Conservation (phyloP, 1,140 invertebrate species). For the Plutomurus gul region DNA sequence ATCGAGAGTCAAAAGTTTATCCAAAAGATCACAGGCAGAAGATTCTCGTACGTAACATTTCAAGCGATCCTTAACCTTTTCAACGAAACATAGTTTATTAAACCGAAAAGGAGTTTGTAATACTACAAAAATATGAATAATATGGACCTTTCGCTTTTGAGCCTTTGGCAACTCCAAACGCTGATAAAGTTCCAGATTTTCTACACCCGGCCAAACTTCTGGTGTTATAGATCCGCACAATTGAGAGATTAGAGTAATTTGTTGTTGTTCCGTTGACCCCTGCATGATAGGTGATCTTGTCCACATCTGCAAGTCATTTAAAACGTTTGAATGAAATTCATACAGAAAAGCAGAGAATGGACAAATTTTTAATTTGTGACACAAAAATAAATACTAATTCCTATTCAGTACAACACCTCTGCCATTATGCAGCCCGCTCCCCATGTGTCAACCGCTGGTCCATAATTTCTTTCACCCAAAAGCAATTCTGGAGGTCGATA, state of each 20-base stretch:
- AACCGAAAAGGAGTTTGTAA: not conserved
- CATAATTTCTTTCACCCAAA: conserved; percentile 92
- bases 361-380: not conserved
- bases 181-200: conserved; percentile 86
- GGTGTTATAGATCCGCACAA: conserved; percentile 94
- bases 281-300: conserved; percentile 78
- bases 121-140: not conserved
- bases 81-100: conserved; percentile 51
- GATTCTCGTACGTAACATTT: conserved; percentile 91
- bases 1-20: conserved; percentile 89
- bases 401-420: not conserved
- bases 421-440: conserved; percentile 49
- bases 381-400: not conserved
- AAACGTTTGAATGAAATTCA: too few species aligned
- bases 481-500: conserved; percentile 90
- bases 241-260: conserved; percentile 92
- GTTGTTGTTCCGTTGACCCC: conserved; percentile 94
- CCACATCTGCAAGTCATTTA: conserved; percentile 78
- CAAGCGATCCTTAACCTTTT: conserved; percentile 82
- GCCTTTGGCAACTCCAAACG: conserved; percentile 89
- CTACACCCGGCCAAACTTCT: conserved; percentile 93
- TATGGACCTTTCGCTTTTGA: conserved; percentile 80
- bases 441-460: conserved; percentile 88
- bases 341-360: not conserved
- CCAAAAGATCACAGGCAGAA: conserved; percentile 89